These are phyloP conservation scores for Pelecanoides urinatrix DNA, from an alignment of 2,113 vertebrate species.

Conservation along the genomic window DNA sequence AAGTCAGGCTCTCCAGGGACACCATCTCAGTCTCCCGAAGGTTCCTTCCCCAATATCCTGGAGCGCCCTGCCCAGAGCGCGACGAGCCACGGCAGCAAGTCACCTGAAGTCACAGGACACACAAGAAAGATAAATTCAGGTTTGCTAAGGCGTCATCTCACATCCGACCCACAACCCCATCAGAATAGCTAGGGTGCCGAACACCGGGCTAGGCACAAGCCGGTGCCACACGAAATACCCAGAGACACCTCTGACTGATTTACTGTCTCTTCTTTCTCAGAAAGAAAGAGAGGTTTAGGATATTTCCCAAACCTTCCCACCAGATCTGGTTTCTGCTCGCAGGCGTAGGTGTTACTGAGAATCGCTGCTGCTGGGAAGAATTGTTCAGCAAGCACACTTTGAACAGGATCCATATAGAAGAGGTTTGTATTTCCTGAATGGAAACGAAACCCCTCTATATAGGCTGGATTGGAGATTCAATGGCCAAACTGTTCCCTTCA, in stretches of 20 bases:
- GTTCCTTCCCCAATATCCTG: background rate
- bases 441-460: conserved; percentile 8
- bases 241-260: background rate
- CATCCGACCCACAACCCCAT: background rate
- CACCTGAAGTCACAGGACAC: background rate
- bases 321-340: background rate
- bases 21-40: background rate
- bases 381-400: background rate
- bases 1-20: background rate
- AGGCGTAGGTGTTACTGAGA: background rate
- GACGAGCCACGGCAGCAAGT: fast-evolving
- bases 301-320: background rate
- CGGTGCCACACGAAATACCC: background rate
- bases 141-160: background rate
- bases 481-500: conserved; percentile 35
- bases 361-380: background rate
- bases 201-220: fast-evolving
- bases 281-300: background rate
- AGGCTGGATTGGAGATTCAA: background rate
- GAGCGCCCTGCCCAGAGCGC: background rate
- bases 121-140: background rate
- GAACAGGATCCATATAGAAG: conserved; percentile 15
- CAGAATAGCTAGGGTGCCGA: fast-evolving
- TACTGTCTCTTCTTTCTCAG: background rate
- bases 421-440: conserved; percentile 13